Evolutionary conservation across 1,140 invertebrate genomes (phyloP).

Genomic region (Camponotus floridanus): DNA sequence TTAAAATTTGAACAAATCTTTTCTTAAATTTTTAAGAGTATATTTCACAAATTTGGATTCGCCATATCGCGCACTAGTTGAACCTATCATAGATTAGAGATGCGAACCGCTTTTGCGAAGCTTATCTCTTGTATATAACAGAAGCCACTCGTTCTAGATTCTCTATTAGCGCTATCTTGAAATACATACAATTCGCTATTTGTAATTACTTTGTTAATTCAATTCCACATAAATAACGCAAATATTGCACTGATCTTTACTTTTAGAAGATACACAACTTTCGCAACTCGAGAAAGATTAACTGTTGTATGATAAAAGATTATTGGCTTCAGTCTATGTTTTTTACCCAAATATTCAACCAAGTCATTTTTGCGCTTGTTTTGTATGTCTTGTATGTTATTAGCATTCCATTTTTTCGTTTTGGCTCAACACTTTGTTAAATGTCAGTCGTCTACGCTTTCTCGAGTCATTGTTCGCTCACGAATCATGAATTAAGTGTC

Average conservation of each 20-base stretch:
- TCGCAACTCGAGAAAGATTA: background rate
- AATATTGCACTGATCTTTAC: background rate
- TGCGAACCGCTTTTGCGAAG: slow-evolving; percentile 7
- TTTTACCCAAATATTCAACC: background rate
- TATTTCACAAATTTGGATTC: background rate
- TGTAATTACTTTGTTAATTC: slow-evolving; percentile 13
- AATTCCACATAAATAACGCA: background rate
- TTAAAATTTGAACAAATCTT: background rate
- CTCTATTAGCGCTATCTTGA: background rate
- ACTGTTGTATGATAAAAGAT: background rate
- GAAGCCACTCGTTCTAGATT: slow-evolving; percentile 28
- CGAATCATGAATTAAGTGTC: slow-evolving; percentile 48
- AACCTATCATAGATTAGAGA: background rate
- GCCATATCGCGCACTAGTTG: background rate
- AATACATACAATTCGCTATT: background rate
- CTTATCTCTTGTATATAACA: background rate
- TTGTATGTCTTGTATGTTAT: slow-evolving; percentile 9
- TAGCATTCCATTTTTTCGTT: slow-evolving; percentile 28
- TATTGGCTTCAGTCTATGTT: background rate
- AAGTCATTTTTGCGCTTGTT: background rate
- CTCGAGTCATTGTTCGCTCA: slow-evolving; percentile 33
- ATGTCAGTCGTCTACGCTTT: background rate
- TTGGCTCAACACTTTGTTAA: background rate
- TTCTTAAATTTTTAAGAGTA: background rate
- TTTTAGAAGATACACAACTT: background rate